A percentile compares a stretch with the other conserved stretches of the same genome.
Evolutionary conservation across 2,113 vertebrate species (phyloP).

Genomic region (Syngnathoides biaculeatus): DNA sequence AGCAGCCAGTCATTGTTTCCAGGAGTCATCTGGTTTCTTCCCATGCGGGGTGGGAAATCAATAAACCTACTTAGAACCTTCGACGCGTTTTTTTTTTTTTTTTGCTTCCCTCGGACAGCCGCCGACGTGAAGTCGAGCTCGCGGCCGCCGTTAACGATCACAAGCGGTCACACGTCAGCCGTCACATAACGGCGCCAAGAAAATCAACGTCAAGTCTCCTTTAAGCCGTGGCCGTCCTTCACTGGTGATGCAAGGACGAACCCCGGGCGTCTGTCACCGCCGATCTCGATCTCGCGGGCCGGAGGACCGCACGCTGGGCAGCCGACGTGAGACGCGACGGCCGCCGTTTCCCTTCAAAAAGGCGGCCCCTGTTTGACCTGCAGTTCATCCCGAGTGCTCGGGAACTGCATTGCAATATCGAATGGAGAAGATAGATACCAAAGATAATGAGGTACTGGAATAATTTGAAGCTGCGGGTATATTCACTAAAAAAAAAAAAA

Average conservation of each 20-base stretch:
- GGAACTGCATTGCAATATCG: background rate
- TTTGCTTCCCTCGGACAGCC: background rate
- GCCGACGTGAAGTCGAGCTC: background rate
- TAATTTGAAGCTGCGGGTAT: background rate
- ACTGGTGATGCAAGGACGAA: conserved; percentile 57
- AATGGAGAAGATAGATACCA: background rate
- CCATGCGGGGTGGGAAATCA: conserved; percentile 22
- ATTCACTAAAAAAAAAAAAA: background rate
- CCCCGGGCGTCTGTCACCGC: conserved; percentile 33
- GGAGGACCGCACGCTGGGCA: conserved; percentile 14
- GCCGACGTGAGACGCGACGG: conserved; percentile 4
- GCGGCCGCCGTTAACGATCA: conserved; percentile 36
- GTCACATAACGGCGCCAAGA: conserved; percentile 35
- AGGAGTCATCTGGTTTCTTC: conserved; percentile 44
- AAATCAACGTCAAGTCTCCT: conserved; percentile 53
- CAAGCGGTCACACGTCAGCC: conserved; percentile 23
- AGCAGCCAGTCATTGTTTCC: conserved; percentile 40
- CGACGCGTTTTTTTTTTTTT: conserved; percentile 39
- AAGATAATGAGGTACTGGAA: background rate
- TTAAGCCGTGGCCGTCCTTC: conserved; percentile 56
- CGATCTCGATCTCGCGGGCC: conserved; percentile 53
- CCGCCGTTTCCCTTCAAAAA: background rate
- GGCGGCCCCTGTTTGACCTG: too few species aligned
- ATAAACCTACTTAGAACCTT: conserved; percentile 50
- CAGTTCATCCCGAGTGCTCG: too few species aligned